Evolutionary conservation across 2,797 vertebrate species (phyloP), one percentile per base, ranked within the genome.

Genomic region (Lacerta agilis): DNA sequence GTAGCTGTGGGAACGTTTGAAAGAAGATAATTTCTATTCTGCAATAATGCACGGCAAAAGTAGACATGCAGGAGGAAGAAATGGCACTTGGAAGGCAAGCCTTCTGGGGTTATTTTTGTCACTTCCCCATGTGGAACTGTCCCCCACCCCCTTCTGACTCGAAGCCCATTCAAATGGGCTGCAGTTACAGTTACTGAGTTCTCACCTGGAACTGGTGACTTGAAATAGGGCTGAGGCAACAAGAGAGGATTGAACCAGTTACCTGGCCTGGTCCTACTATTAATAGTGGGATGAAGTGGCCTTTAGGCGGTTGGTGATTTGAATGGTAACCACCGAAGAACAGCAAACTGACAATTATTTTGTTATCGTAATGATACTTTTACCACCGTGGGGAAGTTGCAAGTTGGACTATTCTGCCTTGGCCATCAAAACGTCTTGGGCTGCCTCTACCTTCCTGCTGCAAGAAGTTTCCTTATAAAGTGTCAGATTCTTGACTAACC

Each of bases 41-140:
- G 61, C 79, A 88, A 17, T 88, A 90, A 94, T 66, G 78, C 85
- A 89, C 86, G 90, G 84, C 88, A 90, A 91, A 87, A 88, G 88
- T 79, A 89, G 79, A 89, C 94, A 93, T 85, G 73, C 82, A 90
- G 55, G 88, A 87, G 13, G 91, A 94, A 92, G 90, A 76, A 88
- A 85, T 66, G 58, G 78, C 83, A 93, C 93, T 90, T 89, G 77
- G 67, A 81, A 93, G 81, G 88, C 91, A 92, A 94, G 86, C 23
- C 85, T 85, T 75, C 64, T 77, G 90, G 87, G 88, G 94, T 94
- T 91, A 86, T 71, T 89, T 90, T 90, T 41, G 43, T 29, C 91
- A 90, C 83, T 86, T 87, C 23, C 85, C 87, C 81, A 79, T 83
- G 58, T 83, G 29, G 89, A 94, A 94, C 94, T 85, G 91, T n/a